Percentiles rank a stretch among this genome's conserved stretches.
Conservation (phyloP, 2,113 vertebrate species). For the Sinosuthora webbiana region DNA sequence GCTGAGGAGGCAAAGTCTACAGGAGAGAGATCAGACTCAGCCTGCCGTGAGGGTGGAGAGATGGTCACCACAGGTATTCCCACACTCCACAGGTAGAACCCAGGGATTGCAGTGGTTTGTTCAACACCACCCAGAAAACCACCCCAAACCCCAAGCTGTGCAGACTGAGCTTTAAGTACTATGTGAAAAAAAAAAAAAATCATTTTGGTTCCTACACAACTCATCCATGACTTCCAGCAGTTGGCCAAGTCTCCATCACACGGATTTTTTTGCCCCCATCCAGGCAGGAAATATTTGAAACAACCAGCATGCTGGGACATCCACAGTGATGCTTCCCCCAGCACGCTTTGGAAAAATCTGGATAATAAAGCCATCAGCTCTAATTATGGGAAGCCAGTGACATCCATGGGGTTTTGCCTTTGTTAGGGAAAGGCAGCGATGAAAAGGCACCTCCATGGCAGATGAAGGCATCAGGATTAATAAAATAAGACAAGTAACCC, state of each 20-base stretch:
- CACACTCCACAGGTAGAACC: background rate
- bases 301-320: background rate
- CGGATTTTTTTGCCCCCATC: background rate
- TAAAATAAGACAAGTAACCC: background rate
- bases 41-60: background rate
- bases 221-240: background rate
- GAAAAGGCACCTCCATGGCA: background rate
- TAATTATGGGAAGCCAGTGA: background rate
- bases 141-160: background rate
- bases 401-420: background rate
- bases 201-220: background rate
- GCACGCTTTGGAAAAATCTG: background rate
- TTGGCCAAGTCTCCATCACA: background rate
- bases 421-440: background rate
- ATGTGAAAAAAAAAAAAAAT: background rate
- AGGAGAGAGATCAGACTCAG: background rate
- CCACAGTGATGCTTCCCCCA: background rate
- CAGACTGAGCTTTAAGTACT: background rate
- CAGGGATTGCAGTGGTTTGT: background rate
- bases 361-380: slow-evolving; percentile 12
- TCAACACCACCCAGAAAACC: background rate
- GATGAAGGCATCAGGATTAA: background rate
- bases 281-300: background rate
- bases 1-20: background rate
- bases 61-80: background rate